Conservation (phyloP, 1,140 invertebrate species). For the Potamilus streckersoni region DNA sequence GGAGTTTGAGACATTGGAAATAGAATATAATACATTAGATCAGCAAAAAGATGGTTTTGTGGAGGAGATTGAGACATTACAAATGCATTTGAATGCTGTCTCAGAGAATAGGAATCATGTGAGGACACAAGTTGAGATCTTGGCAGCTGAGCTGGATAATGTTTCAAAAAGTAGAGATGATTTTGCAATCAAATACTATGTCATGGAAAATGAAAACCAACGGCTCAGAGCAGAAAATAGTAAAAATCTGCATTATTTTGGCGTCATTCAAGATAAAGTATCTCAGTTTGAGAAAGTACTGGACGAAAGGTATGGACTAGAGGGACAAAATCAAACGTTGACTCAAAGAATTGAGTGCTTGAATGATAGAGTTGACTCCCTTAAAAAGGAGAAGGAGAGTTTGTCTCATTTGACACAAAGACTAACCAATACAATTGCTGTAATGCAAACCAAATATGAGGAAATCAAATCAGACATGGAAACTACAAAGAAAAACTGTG, state of each 20-base stretch:
- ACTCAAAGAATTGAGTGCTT: conserved; percentile 11
- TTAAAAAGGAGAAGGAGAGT: conserved; percentile 18
- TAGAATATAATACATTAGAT: neutral
- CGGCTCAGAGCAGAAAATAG: conserved; percentile 3
- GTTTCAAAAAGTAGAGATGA: neutral
- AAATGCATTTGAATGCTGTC: conserved; percentile 10
- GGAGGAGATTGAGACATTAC: neutral
- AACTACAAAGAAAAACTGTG: conserved; percentile 31
- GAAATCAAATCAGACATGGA: conserved; percentile 40
- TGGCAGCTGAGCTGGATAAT: conserved; percentile 28
- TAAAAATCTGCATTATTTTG: conserved; percentile 12
- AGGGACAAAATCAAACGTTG: conserved; percentile 16
- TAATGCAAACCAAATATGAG: conserved; percentile 31
- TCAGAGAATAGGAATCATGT: conserved; percentile 22
- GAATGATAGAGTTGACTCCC: conserved; percentile 2
- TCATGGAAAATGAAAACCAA: conserved; percentile 2
- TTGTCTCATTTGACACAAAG: conserved; percentile 13
- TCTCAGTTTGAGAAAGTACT: conserved; percentile 7
- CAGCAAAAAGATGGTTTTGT: conserved; percentile 5
- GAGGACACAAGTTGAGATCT: conserved; percentile 26
- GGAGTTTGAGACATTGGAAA: neutral
- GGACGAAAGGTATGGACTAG: conserved; percentile 9
- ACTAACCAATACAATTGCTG: conserved; percentile 19
- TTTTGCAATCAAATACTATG: neutral
- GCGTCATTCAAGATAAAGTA: conserved; percentile 13